A percentile compares a stretch with the other conserved stretches of the same genome.
These are phyloP conservation scores for Pterostichus madidus DNA, from an alignment of 2,888 invertebrate genomes.

Conservation along the genomic window DNA sequence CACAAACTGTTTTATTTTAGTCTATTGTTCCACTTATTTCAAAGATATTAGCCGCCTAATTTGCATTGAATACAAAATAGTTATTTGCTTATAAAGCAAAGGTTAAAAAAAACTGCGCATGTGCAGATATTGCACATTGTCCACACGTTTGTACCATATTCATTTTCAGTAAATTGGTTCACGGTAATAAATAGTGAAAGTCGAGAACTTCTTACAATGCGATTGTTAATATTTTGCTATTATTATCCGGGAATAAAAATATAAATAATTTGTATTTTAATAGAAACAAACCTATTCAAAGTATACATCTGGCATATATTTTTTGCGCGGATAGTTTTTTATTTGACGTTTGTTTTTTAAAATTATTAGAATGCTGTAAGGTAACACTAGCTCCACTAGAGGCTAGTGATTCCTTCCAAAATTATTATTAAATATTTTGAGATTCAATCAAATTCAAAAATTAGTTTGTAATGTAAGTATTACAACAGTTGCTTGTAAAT, in stretches of 20 bases:
- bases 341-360: too few species aligned
- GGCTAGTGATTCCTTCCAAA: too few species aligned
- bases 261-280: slow-evolving; percentile 7
- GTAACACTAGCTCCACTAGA: too few species aligned
- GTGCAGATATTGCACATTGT: slow-evolving; percentile 36
- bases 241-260: neutral
- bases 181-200: slow-evolving; percentile 23
- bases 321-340: too few species aligned
- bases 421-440: too few species aligned
- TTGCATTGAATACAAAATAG: slow-evolving; percentile 60
- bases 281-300: too few species aligned
- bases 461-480: too few species aligned
- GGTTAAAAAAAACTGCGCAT: slow-evolving; percentile 38
- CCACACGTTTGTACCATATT: neutral
- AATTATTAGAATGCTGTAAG: too few species aligned
- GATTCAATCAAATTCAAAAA: too few species aligned
- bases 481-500: too few species aligned
- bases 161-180: too few species aligned
- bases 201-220: neutral
- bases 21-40: slow-evolving; percentile 57
- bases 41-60: slow-evolving; percentile 49
- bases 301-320: too few species aligned
- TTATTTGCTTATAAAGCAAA: slow-evolving; percentile 42
- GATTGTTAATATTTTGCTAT: neutral
- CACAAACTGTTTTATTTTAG: slow-evolving; percentile 55